Conservation (phyloP, 2,113 vertebrate genomes). For the Syrrhaptes paradoxus region DNA sequence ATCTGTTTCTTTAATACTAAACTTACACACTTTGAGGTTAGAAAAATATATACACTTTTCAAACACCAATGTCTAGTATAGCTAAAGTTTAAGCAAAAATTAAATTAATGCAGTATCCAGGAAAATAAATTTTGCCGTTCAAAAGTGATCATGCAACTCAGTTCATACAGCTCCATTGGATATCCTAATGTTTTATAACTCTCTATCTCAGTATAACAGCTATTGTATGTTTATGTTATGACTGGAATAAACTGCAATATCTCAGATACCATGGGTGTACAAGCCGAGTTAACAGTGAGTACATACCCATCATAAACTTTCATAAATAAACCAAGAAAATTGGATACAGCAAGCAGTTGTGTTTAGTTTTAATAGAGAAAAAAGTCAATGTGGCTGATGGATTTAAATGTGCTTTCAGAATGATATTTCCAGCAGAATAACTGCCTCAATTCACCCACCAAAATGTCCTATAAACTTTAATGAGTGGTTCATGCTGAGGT, state of each 20-base stretch:
- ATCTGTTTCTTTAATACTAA: neutral
- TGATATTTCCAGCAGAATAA: slow-evolving; percentile 6
- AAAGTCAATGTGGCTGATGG: neutral
- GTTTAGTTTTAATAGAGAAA: neutral
- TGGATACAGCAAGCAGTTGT: neutral
- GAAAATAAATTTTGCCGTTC: neutral
- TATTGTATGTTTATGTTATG: neutral
- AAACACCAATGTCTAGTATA: neutral
- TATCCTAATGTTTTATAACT: neutral
- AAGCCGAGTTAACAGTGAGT: neutral
- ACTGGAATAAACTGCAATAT: neutral
- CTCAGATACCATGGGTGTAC: neutral
- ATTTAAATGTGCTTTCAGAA: neutral
- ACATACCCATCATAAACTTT: neutral
- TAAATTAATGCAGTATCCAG: neutral
- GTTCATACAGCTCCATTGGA: neutral
- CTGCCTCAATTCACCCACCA: neutral
- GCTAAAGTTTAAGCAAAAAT: neutral
- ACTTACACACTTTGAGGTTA: neutral
- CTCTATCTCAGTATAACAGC: neutral
- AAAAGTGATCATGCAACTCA: neutral
- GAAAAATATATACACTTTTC: neutral
- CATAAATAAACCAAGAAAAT: slow-evolving; percentile 17
- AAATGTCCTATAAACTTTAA: slow-evolving; percentile 45
- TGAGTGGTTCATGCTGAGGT: slow-evolving; percentile 12